Percentiles rank a stretch among this genome's conserved stretches.
phyloP scores from a whole-genome alignment of 2,797 vertebrate species.

The Paedocypris micromegethes region DNA sequence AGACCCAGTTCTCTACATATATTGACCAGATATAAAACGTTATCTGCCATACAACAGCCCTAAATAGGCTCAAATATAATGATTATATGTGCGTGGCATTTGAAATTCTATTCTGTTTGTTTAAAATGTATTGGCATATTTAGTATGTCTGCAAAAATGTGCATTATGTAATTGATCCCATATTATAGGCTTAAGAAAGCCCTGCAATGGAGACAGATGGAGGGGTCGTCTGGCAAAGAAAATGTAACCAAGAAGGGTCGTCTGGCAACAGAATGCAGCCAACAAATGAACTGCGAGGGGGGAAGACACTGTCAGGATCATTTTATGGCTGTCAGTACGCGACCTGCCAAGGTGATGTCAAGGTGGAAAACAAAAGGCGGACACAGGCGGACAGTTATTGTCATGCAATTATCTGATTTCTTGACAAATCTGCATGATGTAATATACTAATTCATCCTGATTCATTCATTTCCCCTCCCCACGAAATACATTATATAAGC shows the following conservation, averaged over 20 bases:
- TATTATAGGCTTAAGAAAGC: background rate
- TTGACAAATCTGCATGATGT: too few relatives aligned
- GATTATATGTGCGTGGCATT: too few relatives aligned
- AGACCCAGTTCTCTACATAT: background rate
- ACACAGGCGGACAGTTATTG: conserved; percentile 5
- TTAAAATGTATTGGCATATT: too few relatives aligned
- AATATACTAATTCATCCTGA: too few relatives aligned
- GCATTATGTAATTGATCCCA: too few relatives aligned
- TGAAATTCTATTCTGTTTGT: too few relatives aligned
- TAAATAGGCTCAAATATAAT: background rate
- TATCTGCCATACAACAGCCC: background rate
- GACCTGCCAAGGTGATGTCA: conserved; percentile 25
- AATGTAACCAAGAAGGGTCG: background rate
- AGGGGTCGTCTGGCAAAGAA: conserved; percentile 25
- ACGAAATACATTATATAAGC: too few relatives aligned
- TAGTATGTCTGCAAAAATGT: too few relatives aligned
- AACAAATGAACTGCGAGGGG: conserved; percentile 24
- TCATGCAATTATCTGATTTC: background rate
- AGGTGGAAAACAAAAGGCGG: conserved; percentile 2
- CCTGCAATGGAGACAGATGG: conserved; percentile 16
- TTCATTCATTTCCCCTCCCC: too few relatives aligned
- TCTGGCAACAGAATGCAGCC: conserved; percentile 6
- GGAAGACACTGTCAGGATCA: conserved; percentile 18
- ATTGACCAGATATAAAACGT: background rate
- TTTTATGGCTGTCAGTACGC: conserved; percentile 31